Evolutionary conservation across 2,888 invertebrate genomes (phyloP), one percentile per base, ranked within the genome.

Genomic region (Drepanosiphum platanoidis): DNA sequence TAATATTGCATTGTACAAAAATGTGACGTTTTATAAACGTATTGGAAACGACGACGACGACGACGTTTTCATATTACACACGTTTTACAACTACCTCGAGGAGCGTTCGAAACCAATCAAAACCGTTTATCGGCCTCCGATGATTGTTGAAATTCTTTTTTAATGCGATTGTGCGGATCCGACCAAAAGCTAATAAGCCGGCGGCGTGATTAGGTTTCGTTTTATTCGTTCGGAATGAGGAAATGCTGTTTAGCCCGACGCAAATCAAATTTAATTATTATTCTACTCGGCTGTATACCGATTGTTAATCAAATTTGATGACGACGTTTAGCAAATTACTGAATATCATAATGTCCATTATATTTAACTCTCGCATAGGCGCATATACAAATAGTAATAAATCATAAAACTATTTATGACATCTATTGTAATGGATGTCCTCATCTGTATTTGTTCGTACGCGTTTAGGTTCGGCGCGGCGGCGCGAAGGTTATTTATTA

Each of bases 321-420:
- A 71, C 81, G 71, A 71, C 81, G 71, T 71, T 39, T 71, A 36
- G 52, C 27, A 80, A 80, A 80, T 80, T 52, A 34, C 70, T 3
- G 80, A 27, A 42, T 3, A 5, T 13, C 30, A 77, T 64, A 39
- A 30, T 77, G 61, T 39, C 1, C 27, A 64, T 77, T 64, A 39
- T 30, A 39, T 42, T 39, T 64, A 15, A n/a, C 66, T 30, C 30
- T 78, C n/a, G n/a, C n/a, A n/a, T 39, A 32, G 15, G 27, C 30
- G 52, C 3, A 5, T 78, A 66, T 66, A 32, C 42, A 34, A 46
- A 66, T 42, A 27, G 71, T 36, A 52, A 81, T 58, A 81, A 81
- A 81, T 81, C 80, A 81, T 58, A 39, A 58, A 58, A 81, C 58
- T 58, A 34, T 68, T 34, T 46, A 42, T 39, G 79, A 39, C 46